Evolutionary conservation across 1,140 invertebrate species (phyloP), one percentile per base, ranked within the genome.

Genomic region (Zaprionus gabonicus): DNA sequence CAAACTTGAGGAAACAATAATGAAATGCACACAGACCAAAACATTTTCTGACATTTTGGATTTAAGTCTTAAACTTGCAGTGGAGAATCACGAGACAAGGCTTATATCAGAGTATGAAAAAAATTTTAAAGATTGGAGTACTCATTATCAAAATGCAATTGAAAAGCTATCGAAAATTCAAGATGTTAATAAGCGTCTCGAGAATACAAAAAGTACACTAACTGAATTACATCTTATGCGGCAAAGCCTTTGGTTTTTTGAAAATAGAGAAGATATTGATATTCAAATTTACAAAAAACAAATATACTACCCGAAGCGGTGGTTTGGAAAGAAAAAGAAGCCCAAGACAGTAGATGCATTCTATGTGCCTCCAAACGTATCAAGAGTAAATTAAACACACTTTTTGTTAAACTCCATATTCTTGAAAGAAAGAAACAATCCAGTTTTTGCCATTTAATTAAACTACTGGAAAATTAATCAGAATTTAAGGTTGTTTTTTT

Each of bases 201-300:
- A 94, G 60, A 92, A 94, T 58, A 94, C 97, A 57, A 87, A 95
- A 76, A 82, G 94, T 38, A 94, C 95, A 20, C 94, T 96, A 80
- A 93, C 94, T 56, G 91, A 94, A 5, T 83, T 97, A 38, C 56
- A 93, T 49, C 78, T 93, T n/a, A 94, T 94, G 82, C 96, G 97
- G 84, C 94, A 95, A 80, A 94, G 95, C 66, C 93, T 97, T 34
- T 97, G 96, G 93, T 97, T 96, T 94, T 97, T 97, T 93, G 96
- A 97, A 57, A 95, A 96, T 81, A 94, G 96, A 88, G 95, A 96
- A 55, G 85, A 95, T 80, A 95, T 97, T 66, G 96, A 97, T 86
- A 91, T 97, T 13, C 78, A 94, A 91, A 96, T 97, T 80, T 95
- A 95, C 79, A 94, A 93, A 64, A 95, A 93, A 86, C 90, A 94